phyloP scores from a whole-genome alignment of 2,113 vertebrate species.

The Cavia aperea region DNA sequence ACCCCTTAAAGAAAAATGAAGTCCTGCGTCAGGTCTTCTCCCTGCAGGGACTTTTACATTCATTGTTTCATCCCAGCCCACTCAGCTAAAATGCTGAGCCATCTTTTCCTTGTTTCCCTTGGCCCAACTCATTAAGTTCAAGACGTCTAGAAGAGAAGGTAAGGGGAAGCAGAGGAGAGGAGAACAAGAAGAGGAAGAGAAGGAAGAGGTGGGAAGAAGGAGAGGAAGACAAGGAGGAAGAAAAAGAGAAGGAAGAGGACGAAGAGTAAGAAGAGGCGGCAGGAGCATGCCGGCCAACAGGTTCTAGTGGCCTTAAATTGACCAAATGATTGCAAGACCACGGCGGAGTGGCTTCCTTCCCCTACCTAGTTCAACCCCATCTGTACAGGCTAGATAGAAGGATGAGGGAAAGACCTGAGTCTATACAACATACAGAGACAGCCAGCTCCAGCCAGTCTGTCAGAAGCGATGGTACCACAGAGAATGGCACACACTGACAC shows the following conservation, averaged over 20 bases:
- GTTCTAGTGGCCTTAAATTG: not conserved
- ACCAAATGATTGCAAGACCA: not conserved
- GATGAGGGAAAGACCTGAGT: not conserved
- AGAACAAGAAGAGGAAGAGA: too few relatives aligned
- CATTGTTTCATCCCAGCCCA: not conserved
- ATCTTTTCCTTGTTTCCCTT: not conserved
- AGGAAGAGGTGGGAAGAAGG: fast-evolving
- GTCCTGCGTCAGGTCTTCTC: not conserved
- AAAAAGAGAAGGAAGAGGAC: not conserved
- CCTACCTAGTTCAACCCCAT: not conserved
- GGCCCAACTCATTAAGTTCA: not conserved
- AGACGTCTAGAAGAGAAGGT: not conserved
- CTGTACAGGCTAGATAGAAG: not conserved
- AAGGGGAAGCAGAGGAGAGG: not conserved
- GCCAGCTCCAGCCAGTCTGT: not conserved
- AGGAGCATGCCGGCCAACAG: not conserved
- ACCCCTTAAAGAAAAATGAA: not conserved
- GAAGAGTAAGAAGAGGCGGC: too few relatives aligned
- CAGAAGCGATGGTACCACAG: not conserved
- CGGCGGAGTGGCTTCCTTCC: not conserved
- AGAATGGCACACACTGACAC: too few relatives aligned
- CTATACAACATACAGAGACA: fast-evolving
- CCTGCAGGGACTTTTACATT: not conserved
- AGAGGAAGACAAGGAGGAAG: not conserved
- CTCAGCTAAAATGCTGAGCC: not conserved